Conservation (phyloP, 35 echinoderm and acorn worm species). For the Anneissia japonica region DNA sequence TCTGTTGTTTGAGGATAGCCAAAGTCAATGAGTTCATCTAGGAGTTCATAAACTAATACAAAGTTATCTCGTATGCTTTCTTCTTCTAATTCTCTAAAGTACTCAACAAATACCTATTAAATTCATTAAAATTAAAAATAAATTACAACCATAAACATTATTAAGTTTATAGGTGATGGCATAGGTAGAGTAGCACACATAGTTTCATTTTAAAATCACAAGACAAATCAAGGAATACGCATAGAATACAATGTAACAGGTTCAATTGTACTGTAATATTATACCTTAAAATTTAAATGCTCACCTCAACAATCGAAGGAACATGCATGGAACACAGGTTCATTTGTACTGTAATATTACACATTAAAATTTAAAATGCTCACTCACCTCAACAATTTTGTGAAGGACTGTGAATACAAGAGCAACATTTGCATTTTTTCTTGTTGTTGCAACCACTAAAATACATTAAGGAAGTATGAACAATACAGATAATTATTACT, state of each 20-base stretch:
- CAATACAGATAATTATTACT: no score
- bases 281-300: background rate
- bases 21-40: slow-evolving; percentile 99
- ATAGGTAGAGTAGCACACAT: no score
- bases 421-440: slow-evolving; percentile 99
- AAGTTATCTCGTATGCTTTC: slow-evolving; percentile 99
- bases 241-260: background rate
- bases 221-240: slow-evolving; percentile 18
- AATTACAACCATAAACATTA: no score
- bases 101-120: slow-evolving; percentile 81
- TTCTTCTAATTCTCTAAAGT: slow-evolving; percentile 96
- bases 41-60: slow-evolving; percentile 91
- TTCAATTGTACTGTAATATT: background rate
- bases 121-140: no score
- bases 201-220: no score
- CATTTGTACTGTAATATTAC: background rate
- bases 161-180: no score
- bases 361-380: background rate
- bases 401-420: slow-evolving; percentile 95
- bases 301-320: background rate
- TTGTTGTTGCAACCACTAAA: slow-evolving; percentile 88
- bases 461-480: background rate
- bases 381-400: slow-evolving; percentile 94
- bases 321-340: background rate
- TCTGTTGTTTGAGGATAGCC: slow-evolving; percentile 98